A percentile compares a stretch with the other conserved stretches of the same genome.
Conservation (phyloP, 2,113 vertebrate species). For the Xenopus borealis region DNA sequence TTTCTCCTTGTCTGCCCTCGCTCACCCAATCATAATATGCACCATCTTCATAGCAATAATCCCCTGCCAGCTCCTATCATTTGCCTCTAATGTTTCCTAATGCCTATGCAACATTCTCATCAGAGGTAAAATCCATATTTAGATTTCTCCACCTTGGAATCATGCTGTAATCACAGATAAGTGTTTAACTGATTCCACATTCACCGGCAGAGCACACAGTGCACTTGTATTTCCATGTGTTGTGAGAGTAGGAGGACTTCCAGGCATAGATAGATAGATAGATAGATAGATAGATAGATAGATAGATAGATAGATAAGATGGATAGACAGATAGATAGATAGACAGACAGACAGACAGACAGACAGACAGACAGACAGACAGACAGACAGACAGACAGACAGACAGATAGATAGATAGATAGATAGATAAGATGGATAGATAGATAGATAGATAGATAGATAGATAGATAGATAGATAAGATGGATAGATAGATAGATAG, state of each 20-base stretch:
- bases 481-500: no score
- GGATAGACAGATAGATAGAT: conserved; percentile 30
- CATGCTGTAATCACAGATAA: conserved; percentile 43
- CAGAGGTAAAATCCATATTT: conserved; percentile 41
- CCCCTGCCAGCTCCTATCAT: conserved; percentile 24
- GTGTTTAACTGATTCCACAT: conserved; percentile 19
- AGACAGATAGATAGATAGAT: no score
- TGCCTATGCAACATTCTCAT: conserved; percentile 44
- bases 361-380: no score
- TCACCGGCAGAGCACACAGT: neutral
- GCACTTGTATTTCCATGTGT: neutral
- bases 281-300: neutral
- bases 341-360: no score
- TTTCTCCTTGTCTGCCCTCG: neutral
- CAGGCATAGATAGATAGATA: neutral
- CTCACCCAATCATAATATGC: conserved; percentile 38
- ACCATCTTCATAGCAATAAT: conserved; percentile 40
- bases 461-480: no score
- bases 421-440: no score
- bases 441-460: no score
- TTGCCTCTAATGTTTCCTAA: conserved; percentile 41
- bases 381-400: no score
- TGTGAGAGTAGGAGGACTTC: no score
- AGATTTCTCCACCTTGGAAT: conserved; percentile 33
- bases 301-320: neutral